Percentiles rank a stretch among this genome's conserved stretches.
These are phyloP conservation scores for Harpalus rufipes DNA, from an alignment of 2,888 invertebrate species.

Conservation along the genomic window DNA sequence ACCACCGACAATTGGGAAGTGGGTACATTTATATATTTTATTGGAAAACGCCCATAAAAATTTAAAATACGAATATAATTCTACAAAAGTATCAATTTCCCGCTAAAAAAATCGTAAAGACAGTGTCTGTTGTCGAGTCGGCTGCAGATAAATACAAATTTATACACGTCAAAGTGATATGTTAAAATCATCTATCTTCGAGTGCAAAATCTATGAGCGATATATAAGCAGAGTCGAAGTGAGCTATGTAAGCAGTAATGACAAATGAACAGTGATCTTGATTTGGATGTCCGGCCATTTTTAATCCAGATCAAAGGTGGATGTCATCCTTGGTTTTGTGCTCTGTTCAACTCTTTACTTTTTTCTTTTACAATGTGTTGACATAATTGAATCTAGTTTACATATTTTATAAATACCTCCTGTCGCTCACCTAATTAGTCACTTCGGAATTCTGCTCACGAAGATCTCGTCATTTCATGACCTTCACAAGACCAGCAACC, in stretches of 20 bases:
- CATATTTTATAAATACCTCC: constrained; percentile 66
- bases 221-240: not conserved
- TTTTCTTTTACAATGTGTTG: constrained; percentile 58
- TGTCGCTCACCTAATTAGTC: constrained; percentile 65
- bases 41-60: not conserved
- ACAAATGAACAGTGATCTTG: constrained; percentile 17
- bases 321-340: constrained; percentile 26
- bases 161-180: not conserved
- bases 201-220: not conserved
- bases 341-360: constrained; percentile 4
- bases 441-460: constrained; percentile 62
- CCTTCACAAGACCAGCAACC: constrained; percentile 38
- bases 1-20: not conserved
- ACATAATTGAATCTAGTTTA: constrained; percentile 67
- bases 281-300: constrained; percentile 47
- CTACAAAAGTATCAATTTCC: too few species aligned
- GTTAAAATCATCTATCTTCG: not conserved
- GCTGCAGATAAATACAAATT: too few species aligned
- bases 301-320: constrained; percentile 39
- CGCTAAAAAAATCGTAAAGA: too few species aligned
- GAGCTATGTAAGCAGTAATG: constrained; percentile 23
- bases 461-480: constrained; percentile 54
- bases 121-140: too few species aligned
- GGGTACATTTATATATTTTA: not conserved
- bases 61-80: not conserved